A percentile compares a stretch with the other conserved stretches of the same genome.
These are phyloP conservation scores for Deilephila porcellus DNA, from an alignment of 2,888 invertebrate genomes.

Conservation along the genomic window DNA sequence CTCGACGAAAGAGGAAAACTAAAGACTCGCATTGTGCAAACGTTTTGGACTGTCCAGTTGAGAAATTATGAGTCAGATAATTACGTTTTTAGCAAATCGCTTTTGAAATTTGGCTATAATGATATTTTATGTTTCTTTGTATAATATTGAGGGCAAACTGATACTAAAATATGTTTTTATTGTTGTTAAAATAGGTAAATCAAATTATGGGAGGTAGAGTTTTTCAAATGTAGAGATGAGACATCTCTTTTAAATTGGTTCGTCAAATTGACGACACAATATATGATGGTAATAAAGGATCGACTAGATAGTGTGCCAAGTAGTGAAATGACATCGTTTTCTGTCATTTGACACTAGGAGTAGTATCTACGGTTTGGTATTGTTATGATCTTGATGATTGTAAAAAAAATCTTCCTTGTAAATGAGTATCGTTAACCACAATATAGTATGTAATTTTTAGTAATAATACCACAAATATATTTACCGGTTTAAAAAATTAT, in stretches of 20 bases:
- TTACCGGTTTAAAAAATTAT: not conserved
- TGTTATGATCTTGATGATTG: no score
- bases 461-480: not conserved
- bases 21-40: slow-evolving; percentile 50
- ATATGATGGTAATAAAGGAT: no score
- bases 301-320: no score
- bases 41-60: slow-evolving; percentile 51
- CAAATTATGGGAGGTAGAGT: not conserved
- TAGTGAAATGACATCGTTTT: not conserved
- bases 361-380: no score
- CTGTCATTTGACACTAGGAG: no score
- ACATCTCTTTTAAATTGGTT: no score
- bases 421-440: no score
- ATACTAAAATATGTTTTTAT: not conserved
- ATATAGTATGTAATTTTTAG: not conserved
- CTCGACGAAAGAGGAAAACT: slow-evolving; percentile 67
- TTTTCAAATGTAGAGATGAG: not conserved
- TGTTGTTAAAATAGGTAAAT: not conserved
- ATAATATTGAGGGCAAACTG: slow-evolving; percentile 7
- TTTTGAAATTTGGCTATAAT: slow-evolving; percentile 18
- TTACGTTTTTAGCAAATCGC: slow-evolving; percentile 36
- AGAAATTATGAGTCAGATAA: slow-evolving; percentile 60
- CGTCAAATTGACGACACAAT: not conserved
- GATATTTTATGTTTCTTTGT: slow-evolving; percentile 16
- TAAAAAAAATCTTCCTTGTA: no score